Evolutionary conservation across 2,797 vertebrate species (phyloP).

Genomic region (Peromyscus melanophrys): DNA sequence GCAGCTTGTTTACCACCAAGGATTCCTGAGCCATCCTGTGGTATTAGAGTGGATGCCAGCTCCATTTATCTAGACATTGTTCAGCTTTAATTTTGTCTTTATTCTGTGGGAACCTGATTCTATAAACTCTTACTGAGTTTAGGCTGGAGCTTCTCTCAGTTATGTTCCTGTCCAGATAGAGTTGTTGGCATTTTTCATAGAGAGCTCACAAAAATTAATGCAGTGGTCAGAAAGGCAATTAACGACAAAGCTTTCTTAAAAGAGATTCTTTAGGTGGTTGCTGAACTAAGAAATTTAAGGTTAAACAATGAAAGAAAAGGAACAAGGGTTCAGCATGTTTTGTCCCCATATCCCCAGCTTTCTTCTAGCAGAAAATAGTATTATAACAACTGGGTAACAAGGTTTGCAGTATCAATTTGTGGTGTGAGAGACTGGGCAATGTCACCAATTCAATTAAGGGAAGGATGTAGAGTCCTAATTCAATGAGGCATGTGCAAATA

Average conservation of each 20-base stretch:
- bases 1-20: not conserved
- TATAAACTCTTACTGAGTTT: constrained; percentile 4
- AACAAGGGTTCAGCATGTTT: not conserved
- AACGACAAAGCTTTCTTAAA: not conserved
- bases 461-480: not conserved
- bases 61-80: not conserved
- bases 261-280: not conserved
- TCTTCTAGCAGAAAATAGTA: constrained; percentile 8
- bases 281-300: constrained; percentile 24
- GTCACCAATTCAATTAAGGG: not conserved
- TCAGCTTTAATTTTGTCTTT: not conserved
- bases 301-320: constrained; percentile 15
- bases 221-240: not conserved
- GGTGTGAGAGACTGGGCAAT: not conserved
- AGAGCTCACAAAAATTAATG: constrained; percentile 40
- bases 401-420: not conserved
- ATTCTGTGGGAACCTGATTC: not conserved
- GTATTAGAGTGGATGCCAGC: not conserved
- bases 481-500: not conserved
- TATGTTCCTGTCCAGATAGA: not conserved
- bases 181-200: not conserved
- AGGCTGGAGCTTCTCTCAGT: not conserved
- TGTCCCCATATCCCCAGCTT: not conserved
- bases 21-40: not conserved
- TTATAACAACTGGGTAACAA: not conserved